Conservation (phyloP, 2,113 vertebrate genomes). For the Recurvirostra avosetta region DNA sequence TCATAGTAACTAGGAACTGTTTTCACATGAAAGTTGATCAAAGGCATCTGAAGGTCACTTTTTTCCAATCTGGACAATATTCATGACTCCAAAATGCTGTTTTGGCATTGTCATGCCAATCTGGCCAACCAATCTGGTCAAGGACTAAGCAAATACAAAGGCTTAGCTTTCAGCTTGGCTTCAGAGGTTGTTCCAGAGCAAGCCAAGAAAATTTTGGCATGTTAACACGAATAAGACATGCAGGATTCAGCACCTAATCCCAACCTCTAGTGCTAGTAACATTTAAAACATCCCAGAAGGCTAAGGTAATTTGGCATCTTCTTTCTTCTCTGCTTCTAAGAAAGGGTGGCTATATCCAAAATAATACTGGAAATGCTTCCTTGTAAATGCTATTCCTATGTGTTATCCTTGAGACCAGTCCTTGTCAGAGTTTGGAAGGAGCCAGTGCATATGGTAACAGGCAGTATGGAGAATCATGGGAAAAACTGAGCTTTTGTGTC, state of each 20-base stretch:
- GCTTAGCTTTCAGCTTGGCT: conserved; percentile 46
- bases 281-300: not conserved
- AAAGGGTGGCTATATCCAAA: not conserved
- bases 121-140: conserved; percentile 55
- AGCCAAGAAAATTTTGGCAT: not conserved
- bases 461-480: not conserved
- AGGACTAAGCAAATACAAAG: conserved; percentile 49
- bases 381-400: not conserved
- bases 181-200: conserved; percentile 40
- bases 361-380: not conserved
- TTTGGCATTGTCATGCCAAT: conserved; percentile 48
- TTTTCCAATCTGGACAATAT: not conserved
- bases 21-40: conserved; percentile 51
- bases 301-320: not conserved
- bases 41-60: conserved; percentile 24
- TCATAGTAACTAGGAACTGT: conserved; percentile 44
- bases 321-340: not conserved
- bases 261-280: not conserved
- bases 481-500: not conserved
- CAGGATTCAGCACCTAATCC: not conserved
- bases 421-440: not conserved
- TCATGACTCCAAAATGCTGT: not conserved
- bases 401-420: not conserved
- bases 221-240: not conserved
- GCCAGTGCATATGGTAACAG: not conserved